phyloP scores from a whole-genome alignment of 2,888 invertebrate species.

The Heliconius ethilla region DNA sequence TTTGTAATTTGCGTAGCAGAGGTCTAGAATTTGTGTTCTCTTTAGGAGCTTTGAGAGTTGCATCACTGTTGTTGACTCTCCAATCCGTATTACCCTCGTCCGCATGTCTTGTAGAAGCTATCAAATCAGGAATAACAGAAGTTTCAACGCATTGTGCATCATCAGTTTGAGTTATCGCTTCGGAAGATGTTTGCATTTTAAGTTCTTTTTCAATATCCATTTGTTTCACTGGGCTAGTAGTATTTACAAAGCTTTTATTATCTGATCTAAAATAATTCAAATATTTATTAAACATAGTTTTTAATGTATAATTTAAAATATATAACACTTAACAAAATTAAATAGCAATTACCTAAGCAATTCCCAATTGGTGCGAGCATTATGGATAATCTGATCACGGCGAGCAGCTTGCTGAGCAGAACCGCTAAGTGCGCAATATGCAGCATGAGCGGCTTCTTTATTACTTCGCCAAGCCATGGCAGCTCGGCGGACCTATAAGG shows the following conservation, averaged over 20 bases:
- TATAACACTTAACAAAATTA: neutral
- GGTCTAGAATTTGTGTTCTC: slow-evolving; percentile 51
- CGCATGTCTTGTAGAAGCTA: slow-evolving; percentile 59
- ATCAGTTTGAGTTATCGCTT: slow-evolving; percentile 52
- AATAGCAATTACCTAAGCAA: slow-evolving; percentile 77
- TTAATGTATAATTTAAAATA: neutral
- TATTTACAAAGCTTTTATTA: slow-evolving; percentile 80
- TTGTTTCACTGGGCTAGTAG: slow-evolving; percentile 62
- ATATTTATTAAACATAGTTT: neutral
- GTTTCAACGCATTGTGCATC: slow-evolving; percentile 59
- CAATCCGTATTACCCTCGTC: slow-evolving; percentile 65
- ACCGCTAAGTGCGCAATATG: slow-evolving; percentile 84
- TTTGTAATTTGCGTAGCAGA: slow-evolving; percentile 64
- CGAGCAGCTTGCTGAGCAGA: slow-evolving; percentile 83
- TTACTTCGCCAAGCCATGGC: slow-evolving; percentile 91
- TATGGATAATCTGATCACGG: slow-evolving; percentile 92
- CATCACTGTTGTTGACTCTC: slow-evolving; percentile 60
- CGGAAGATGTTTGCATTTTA: slow-evolving; percentile 56
- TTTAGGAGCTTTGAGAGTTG: slow-evolving; percentile 52
- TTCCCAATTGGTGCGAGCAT: slow-evolving; percentile 94
- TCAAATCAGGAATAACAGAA: slow-evolving; percentile 62
- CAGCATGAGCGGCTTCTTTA: slow-evolving; percentile 87
- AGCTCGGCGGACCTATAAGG: slow-evolving; percentile 83
- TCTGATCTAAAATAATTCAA: slow-evolving; percentile 79
- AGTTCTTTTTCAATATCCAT: slow-evolving; percentile 65